Evolutionary conservation across 37 sponge, comb jelly and placozoan genomes (phyloP).

Genomic region (Halichondria panicea): DNA sequence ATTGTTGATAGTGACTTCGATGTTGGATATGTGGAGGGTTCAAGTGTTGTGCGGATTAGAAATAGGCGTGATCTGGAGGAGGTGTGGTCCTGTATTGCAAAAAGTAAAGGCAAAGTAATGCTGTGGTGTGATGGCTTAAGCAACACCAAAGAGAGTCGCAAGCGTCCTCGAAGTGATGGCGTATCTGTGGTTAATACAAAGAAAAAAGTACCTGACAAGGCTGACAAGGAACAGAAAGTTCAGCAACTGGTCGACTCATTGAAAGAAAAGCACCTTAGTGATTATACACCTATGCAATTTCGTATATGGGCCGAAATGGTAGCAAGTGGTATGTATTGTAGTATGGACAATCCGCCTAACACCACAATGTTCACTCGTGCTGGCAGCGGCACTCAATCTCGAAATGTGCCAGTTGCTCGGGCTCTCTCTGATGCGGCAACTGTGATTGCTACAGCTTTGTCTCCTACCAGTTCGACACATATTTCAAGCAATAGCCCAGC

Average conservation of each 20-base stretch:
- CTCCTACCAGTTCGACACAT: no score
- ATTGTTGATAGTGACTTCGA: conserved; percentile 17
- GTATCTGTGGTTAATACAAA: conserved; percentile 1
- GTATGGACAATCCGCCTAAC: neutral
- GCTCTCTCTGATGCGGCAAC: conserved; percentile 10
- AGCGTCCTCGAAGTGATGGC: neutral
- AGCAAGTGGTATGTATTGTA: neutral
- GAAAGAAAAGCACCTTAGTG: neutral
- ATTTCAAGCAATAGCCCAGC: no score
- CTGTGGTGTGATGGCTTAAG: conserved; percentile 47
- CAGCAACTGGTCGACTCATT: neutral
- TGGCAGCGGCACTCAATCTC: neutral
- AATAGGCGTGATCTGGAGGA: conserved; percentile 13
- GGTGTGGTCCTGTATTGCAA: neutral
- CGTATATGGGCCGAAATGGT: conserved; percentile 17
- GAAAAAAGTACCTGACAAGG: conserved; percentile 2
- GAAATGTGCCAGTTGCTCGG: neutral
- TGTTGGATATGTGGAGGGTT: conserved; percentile 23
- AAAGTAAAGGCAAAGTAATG: neutral
- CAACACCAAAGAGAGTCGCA: neutral
- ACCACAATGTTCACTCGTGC: conserved; percentile 11
- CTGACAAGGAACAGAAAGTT: conserved; percentile 9
- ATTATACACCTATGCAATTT: conserved; percentile 17
- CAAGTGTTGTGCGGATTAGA: conserved; percentile 13
- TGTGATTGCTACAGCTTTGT: conserved; percentile 4